These are phyloP conservation scores for Podabrus alpinus DNA, from an alignment of 2,888 invertebrate genomes.

Conservation along the genomic window DNA sequence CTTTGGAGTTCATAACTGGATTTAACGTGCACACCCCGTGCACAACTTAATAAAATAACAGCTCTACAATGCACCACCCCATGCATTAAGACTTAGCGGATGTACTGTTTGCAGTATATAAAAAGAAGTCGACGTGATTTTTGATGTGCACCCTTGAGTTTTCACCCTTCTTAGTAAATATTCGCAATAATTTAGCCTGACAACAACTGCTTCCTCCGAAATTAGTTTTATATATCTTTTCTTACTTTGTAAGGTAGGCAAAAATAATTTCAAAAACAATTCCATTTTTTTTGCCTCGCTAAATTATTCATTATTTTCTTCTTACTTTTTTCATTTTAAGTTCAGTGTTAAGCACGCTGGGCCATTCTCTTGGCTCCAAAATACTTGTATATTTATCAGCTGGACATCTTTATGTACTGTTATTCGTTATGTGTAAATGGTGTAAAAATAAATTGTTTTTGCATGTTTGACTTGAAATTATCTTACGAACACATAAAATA, in stretches of 20 bases:
- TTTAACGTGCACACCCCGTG: constrained; percentile 20
- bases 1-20: constrained; percentile 21
- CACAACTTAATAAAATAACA: constrained; percentile 26
- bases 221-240: neutral
- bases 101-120: constrained; percentile 13
- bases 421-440: constrained; percentile 22
- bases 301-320: neutral
- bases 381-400: constrained; percentile 23
- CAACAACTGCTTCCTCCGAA: neutral
- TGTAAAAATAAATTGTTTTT: constrained; percentile 25
- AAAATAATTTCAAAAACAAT: neutral
- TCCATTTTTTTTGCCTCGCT: neutral
- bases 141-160: constrained; percentile 6
- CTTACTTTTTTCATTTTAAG: constrained; percentile 12
- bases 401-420: constrained; percentile 24
- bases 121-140: constrained; percentile 25
- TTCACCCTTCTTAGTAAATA: constrained; percentile 13
- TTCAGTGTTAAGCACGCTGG: constrained; percentile 10
- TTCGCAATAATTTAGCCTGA: neutral
- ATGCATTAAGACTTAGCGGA: constrained; percentile 18
- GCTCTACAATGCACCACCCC: constrained; percentile 23
- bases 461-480: constrained; percentile 21
- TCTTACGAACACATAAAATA: constrained; percentile 11
- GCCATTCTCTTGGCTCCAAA: constrained; percentile 18
- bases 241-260: neutral